A percentile compares a stretch with the other conserved stretches of the same genome.
Evolutionary conservation across 2,113 vertebrate genomes (phyloP).

Genomic region (Oxyura jamaicensis): DNA sequence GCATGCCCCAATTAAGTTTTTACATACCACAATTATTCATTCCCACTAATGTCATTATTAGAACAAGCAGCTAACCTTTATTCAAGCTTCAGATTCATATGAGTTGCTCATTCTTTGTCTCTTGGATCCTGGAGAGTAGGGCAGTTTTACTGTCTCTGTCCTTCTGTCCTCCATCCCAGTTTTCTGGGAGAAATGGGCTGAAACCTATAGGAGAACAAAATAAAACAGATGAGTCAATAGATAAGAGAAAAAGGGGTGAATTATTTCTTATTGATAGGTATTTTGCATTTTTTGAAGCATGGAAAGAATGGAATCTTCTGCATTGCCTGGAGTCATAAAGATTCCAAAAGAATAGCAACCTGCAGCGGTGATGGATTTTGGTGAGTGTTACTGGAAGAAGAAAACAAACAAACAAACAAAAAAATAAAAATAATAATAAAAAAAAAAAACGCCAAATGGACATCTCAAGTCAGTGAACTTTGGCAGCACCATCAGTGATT

Average conservation of each 20-base stretch:
- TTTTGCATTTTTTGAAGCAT: slow-evolving; percentile 89
- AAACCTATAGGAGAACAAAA: neutral
- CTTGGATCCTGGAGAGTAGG: neutral
- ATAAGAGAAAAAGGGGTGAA: slow-evolving; percentile 78
- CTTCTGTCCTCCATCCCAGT: neutral
- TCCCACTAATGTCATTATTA: neutral
- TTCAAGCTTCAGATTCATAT: neutral
- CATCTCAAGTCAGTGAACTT: neutral
- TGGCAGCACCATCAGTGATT: neutral
- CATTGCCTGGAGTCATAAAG: slow-evolving; percentile 98
- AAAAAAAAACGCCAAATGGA: neutral
- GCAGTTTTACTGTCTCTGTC: neutral
- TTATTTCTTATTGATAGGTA: slow-evolving; percentile 82
- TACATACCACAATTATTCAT: neutral
- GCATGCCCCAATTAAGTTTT: neutral
- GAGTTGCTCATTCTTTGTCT: neutral
- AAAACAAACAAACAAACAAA: neutral
- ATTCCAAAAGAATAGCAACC: slow-evolving; percentile 96
- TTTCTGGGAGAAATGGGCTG: neutral
- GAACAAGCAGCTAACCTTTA: neutral
- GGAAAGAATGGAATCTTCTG: slow-evolving; percentile 97
- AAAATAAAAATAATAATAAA: neutral
- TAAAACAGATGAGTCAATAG: slow-evolving; percentile 29
- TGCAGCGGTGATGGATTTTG: slow-evolving; percentile 96
- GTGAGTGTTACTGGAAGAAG: slow-evolving; percentile 76